A percentile compares a stretch with the other conserved stretches of the same genome.
Evolutionary conservation across 2,888 invertebrate species (phyloP).

Genomic region (Macaria notata): DNA sequence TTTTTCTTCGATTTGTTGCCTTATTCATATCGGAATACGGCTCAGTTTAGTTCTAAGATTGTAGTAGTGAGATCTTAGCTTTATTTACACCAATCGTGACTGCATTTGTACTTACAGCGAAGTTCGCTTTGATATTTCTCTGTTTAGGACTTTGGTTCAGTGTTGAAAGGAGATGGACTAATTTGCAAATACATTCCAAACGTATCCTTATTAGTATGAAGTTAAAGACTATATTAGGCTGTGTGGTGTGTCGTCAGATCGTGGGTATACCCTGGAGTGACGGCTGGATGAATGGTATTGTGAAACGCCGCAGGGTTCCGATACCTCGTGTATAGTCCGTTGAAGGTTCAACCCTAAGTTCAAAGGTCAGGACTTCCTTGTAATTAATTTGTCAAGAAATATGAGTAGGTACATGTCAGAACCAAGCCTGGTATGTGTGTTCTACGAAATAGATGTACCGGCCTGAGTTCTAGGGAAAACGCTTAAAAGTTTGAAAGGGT

Average conservation of each 20-base stretch:
- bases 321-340: conserved; percentile 51
- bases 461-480: too few relatives aligned
- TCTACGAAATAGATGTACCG: too few relatives aligned
- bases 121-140: conserved; percentile 62
- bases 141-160: conserved; percentile 53
- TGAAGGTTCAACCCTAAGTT: conserved; percentile 29
- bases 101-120: conserved; percentile 47
- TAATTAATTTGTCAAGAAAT: conserved; percentile 10
- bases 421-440: too few relatives aligned
- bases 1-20: conserved; percentile 40
- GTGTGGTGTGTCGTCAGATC: conserved; percentile 33
- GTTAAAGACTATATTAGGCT: conserved; percentile 34
- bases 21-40: conserved; percentile 35
- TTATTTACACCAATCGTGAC: conserved; percentile 79
- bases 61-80: conserved; percentile 53
- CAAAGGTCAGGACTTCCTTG: conserved; percentile 24
- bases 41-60: conserved; percentile 36
- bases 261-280: conserved; percentile 46
- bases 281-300: conserved; percentile 52
- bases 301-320: conserved; percentile 55
- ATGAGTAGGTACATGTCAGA: background rate
- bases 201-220: conserved; percentile 21
- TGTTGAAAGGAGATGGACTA: conserved; percentile 66
- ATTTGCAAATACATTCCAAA: conserved; percentile 35
- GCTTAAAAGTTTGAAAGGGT: too few relatives aligned